Evolutionary conservation across 2,797 vertebrate genomes (phyloP).

Genomic region (Typhlichthys eigenmanni): DNA sequence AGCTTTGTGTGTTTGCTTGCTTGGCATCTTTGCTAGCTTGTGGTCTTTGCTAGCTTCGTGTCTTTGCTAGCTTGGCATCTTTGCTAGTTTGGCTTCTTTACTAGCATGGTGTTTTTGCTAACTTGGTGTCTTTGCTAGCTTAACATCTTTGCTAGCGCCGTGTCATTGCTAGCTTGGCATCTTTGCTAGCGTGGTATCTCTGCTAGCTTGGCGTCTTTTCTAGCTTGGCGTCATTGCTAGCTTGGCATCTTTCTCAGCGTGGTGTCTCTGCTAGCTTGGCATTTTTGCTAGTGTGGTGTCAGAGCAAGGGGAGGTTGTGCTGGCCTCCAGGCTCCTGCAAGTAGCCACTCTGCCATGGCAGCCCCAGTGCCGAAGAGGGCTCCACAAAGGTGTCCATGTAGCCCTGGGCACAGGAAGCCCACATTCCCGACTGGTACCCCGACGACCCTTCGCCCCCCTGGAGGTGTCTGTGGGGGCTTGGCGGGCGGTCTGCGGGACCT

Average conservation of each 20-base stretch:
- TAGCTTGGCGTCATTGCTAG: constrained; percentile 36
- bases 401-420: constrained; percentile 73
- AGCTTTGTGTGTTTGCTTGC: too few relatives aligned
- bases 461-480: constrained; percentile 66
- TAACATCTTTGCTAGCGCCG: constrained; percentile 18
- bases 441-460: constrained; percentile 58
- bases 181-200: too few relatives aligned
- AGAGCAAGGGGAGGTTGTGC: constrained; percentile 69
- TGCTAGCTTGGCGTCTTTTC: constrained; percentile 7
- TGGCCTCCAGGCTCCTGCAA: constrained; percentile 74
- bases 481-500: constrained; percentile 54
- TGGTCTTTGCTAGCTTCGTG: too few relatives aligned
- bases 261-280: neutral
- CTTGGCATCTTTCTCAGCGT: too few relatives aligned
- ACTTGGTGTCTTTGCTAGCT: neutral
- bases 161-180: constrained; percentile 27
- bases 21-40: too few relatives aligned
- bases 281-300: constrained; percentile 39
- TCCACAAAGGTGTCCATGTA: constrained; percentile 65
- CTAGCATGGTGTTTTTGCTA: too few relatives aligned
- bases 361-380: constrained; percentile 53
- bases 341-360: constrained; percentile 81
- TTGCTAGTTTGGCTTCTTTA: neutral
- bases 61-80: constrained; percentile 6
- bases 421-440: constrained; percentile 63